These are phyloP conservation scores for Drosophila picticornis DNA, from an alignment of 2,888 invertebrate species.

Conservation along the genomic window DNA sequence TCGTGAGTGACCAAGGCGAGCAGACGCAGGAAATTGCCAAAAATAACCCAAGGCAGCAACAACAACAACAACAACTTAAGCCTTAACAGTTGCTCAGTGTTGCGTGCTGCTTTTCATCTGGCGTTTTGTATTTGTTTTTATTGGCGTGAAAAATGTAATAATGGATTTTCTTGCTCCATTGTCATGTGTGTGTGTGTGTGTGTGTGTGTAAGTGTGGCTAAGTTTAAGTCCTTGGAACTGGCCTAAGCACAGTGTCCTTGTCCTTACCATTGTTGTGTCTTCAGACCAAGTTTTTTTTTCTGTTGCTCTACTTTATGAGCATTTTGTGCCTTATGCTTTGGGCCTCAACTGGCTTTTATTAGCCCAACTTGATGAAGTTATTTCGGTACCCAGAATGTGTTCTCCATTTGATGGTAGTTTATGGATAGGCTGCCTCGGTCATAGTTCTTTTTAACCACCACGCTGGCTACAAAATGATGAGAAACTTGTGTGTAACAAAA, in stretches of 20 bases:
- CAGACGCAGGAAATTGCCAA: slow-evolving; percentile 64
- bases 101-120: slow-evolving; percentile 27
- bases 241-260: slow-evolving; percentile 25
- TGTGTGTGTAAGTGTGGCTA: slow-evolving; percentile 8
- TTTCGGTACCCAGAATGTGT: slow-evolving; percentile 41
- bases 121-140: slow-evolving; percentile 75
- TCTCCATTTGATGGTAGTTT: slow-evolving; percentile 34
- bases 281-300: slow-evolving; percentile 30
- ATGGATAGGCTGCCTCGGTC: slow-evolving; percentile 17
- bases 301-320: slow-evolving; percentile 30
- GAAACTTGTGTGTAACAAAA: slow-evolving; percentile 7
- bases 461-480: background rate
- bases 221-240: slow-evolving; percentile 31
- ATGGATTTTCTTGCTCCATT: slow-evolving; percentile 48
- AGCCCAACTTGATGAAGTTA: slow-evolving; percentile 65
- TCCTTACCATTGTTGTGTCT: slow-evolving; percentile 26
- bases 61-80: slow-evolving; percentile 37
- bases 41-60: slow-evolving; percentile 34
- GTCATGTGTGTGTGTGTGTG: slow-evolving; percentile 15
- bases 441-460: slow-evolving; percentile 15
- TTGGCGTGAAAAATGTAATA: slow-evolving; percentile 81
- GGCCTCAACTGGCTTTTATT: slow-evolving; percentile 45
- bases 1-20: slow-evolving; percentile 66
- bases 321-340: slow-evolving; percentile 30
- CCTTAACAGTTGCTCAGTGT: slow-evolving; percentile 58